A percentile compares a stretch with the other conserved stretches of the same genome.
phyloP scores from a whole-genome alignment of 2,888 invertebrate species.

The Thera obeliscata region DNA sequence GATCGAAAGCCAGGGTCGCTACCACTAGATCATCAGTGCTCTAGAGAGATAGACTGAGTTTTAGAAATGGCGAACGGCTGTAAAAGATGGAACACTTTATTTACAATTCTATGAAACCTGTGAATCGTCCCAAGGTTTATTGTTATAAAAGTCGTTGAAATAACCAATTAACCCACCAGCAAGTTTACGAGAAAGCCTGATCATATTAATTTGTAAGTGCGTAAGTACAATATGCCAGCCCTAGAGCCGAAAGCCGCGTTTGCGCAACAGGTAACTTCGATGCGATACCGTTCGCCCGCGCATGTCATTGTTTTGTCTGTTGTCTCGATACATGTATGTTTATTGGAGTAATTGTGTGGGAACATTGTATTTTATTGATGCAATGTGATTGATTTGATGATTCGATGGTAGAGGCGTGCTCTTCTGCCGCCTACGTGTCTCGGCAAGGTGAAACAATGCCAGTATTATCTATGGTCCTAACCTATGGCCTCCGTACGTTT shows the following conservation, averaged over 20 bases:
- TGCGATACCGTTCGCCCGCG: constrained; percentile 38
- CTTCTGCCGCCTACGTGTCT: constrained; percentile 24
- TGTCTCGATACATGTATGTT: constrained; percentile 40
- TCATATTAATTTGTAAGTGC: neutral
- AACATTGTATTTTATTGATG: constrained; percentile 40
- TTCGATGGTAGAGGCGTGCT: constrained; percentile 28
- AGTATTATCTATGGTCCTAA: constrained; percentile 15
- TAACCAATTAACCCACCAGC: too few relatives aligned
- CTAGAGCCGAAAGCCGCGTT: constrained; percentile 19
- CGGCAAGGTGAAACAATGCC: constrained; percentile 24
- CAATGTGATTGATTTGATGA: constrained; percentile 33
- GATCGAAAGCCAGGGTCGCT: too few relatives aligned
- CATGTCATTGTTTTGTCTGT: constrained; percentile 42
- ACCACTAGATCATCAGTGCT: neutral
- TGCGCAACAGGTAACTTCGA: constrained; percentile 27
- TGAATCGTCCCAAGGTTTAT: too few relatives aligned
- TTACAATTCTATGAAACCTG: too few relatives aligned
- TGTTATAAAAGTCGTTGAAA: too few relatives aligned
- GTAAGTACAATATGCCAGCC: constrained; percentile 2
- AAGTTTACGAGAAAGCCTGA: too few relatives aligned
- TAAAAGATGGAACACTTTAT: neutral
- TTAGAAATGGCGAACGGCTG: neutral
- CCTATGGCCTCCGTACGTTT: too few relatives aligned
- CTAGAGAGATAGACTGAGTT: neutral
- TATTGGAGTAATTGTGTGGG: constrained; percentile 38